phyloP scores from a whole-genome alignment of 2,113 vertebrate species.

The Crotalus tigris region DNA sequence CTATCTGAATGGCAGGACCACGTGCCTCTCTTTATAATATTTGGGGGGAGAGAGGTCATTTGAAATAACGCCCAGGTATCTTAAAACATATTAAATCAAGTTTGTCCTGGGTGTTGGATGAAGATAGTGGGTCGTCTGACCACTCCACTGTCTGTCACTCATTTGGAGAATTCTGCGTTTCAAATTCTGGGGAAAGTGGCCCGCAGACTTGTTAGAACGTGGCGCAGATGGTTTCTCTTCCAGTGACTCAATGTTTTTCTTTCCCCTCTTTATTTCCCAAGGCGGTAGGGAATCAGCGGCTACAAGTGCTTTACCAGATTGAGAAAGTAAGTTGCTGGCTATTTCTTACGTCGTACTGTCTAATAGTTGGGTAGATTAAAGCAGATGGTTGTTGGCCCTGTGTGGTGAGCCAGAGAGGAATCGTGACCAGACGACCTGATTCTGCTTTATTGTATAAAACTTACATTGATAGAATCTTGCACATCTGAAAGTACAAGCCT shows the following conservation, averaged over 20 bases:
- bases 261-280: conserved; percentile 53
- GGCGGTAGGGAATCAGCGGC: conserved; percentile 75
- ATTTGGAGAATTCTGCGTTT: not conserved
- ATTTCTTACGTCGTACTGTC: not conserved
- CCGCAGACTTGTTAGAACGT: not conserved
- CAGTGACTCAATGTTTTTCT: conserved; percentile 6
- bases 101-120: not conserved
- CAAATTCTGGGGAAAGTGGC: not conserved
- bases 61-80: not conserved
- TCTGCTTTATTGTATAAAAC: no score
- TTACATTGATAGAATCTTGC: no score
- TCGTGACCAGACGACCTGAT: no score
- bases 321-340: conserved; percentile 77
- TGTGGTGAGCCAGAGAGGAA: no score
- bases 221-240: accelerated
- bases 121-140: not conserved
- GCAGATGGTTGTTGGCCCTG: no score
- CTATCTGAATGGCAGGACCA: no score
- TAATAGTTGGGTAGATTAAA: not conserved
- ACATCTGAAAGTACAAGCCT: no score
- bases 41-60: not conserved
- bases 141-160: no score
- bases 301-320: conserved; percentile 79
- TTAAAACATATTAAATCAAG: not conserved
- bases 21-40: not conserved